Base-by-base conservation (phyloP, 2,113 vertebrate genomes). In the Pyrgilauda ruficollis region DNA sequence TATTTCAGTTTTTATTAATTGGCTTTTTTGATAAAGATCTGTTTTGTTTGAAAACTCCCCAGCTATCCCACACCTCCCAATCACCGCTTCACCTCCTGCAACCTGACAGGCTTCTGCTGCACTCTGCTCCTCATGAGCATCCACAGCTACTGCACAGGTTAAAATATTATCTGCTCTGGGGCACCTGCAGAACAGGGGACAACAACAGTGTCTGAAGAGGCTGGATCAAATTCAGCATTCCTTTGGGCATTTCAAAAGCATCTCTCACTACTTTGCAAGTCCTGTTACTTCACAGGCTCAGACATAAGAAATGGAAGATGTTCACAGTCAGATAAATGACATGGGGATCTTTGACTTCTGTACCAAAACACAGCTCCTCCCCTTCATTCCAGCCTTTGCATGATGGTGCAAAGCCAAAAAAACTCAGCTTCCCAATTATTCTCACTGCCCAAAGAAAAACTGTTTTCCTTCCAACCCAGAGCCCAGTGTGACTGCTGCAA, bases 1-100 rank as follows among this genome's bases (percentile, higher is more conserved):
- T 96, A 93, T 89, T 97, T 96, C 87, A 96, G 87, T 82, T 91
- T 95, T 94, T 92, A 96, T 95, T 96, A 97, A 96, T 94, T 89
- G 89, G 69, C 77, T 87, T 94, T 84, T 87, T 85, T 90, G 93
- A 96, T 96, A 93, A 96, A 95, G 81, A 96, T 94, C 89, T 95
- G 78, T 97, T 96, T 96, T 87, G 94, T 94, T 96, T 96, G 91
- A 96, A 91, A 96, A 91, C 95, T 93, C 80, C 86, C 86, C 73
- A 92, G 91, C 44, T 68, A 93, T 82, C 93, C 90, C 90, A 94
- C 94, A 95, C 37, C 79, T 93, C 90, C 39, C 79, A 89, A 21
- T 50, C 61, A 47, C 90, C 24, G 59, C 26, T 95, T 70, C 64
- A 90, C 63, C 79, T 96, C 68, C 56, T 61, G 16, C 17, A 89